These are phyloP conservation scores for Hafferia zeledoni DNA, from an alignment of 2,797 vertebrate species.

Conservation along the genomic window DNA sequence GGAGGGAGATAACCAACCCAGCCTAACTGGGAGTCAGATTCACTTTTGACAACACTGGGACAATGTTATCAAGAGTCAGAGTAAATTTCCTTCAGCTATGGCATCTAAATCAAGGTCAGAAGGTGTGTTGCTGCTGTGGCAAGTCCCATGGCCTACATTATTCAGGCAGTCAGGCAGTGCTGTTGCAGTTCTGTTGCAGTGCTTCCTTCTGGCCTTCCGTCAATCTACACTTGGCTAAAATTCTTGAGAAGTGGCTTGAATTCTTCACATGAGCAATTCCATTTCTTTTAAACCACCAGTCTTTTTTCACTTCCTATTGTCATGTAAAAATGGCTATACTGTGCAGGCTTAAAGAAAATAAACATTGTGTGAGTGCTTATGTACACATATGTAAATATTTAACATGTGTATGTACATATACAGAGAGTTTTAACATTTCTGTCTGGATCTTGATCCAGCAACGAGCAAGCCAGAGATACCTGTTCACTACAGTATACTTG, in stretches of 20 bases:
- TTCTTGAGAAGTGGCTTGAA: neutral
- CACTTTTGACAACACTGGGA: neutral
- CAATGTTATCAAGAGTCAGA: fast-evolving
- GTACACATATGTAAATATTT: neutral
- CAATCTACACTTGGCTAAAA: fast-evolving
- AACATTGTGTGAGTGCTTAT: neutral
- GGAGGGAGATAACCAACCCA: neutral
- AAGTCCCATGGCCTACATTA: neutral
- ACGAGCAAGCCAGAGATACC: neutral
- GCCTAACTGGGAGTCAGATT: neutral
- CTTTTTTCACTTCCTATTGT: neutral
- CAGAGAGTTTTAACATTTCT: neutral
- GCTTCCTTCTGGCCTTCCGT: neutral
- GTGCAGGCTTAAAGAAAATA: neutral
- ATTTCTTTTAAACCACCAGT: neutral
- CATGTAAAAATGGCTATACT: neutral
- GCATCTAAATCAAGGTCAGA: neutral
- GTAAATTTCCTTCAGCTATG: neutral
- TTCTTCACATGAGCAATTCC: neutral
- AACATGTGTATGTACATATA: fast-evolving
- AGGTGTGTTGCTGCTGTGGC: neutral
- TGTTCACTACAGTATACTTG: neutral
- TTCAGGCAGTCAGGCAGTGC: neutral
- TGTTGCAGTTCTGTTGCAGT: neutral
- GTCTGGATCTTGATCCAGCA: neutral